These are phyloP conservation scores for Brenthis ino DNA, from an alignment of 2,888 invertebrate species.

Conservation along the genomic window DNA sequence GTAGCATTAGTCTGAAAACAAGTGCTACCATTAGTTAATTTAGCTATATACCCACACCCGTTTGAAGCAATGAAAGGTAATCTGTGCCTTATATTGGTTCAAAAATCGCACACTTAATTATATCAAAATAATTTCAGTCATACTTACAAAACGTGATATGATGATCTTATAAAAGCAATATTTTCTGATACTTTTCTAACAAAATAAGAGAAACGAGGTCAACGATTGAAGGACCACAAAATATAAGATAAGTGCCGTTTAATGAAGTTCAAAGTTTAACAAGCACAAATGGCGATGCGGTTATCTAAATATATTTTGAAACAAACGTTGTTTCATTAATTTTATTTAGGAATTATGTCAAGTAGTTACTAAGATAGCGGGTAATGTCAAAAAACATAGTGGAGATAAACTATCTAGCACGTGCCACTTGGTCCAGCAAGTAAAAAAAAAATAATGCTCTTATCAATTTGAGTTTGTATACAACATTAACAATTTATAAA, in stretches of 20 bases:
- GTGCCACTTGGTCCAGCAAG: not conserved
- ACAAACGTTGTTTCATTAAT: slow-evolving; percentile 12
- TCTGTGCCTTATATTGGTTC: no score
- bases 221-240: not conserved
- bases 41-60: no score
- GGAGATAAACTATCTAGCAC: slow-evolving; percentile 7
- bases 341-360: slow-evolving; percentile 21
- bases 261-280: slow-evolving; percentile 28
- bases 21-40: no score
- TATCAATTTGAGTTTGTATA: not conserved
- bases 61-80: no score
- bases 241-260: slow-evolving; percentile 14
- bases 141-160: no score
- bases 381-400: slow-evolving; percentile 10
- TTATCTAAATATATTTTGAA: slow-evolving; percentile 22
- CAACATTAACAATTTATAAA: no score
- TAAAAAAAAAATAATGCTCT: not conserved
- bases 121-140: no score
- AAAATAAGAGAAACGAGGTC: not conserved
- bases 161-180: not conserved
- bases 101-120: no score
- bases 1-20: no score
- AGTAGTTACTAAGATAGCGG: slow-evolving; percentile 12
- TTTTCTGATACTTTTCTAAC: slow-evolving; percentile 8
- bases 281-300: slow-evolving; percentile 2